Evolutionary conservation across 2,797 vertebrate species (phyloP).

Genomic region (Gallinago nigripennis): DNA sequence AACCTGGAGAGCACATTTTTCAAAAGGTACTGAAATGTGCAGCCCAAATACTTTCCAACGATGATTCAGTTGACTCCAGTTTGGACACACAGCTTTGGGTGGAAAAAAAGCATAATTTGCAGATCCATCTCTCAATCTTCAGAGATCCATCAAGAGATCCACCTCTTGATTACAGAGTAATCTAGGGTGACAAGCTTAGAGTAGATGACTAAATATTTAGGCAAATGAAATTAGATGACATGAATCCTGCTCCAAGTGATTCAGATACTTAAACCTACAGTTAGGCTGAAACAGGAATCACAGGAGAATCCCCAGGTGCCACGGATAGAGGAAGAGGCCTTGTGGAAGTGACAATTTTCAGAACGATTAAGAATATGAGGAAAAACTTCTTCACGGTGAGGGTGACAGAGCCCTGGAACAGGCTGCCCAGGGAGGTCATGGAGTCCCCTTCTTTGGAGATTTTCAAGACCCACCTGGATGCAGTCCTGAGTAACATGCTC

Average conservation of each 20-base stretch:
- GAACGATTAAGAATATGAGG: too few relatives aligned
- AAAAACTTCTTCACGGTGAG: too few relatives aligned
- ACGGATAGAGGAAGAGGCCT: neutral
- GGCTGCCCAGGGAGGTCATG: too few relatives aligned
- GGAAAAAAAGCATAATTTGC: neutral
- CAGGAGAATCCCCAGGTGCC: neutral
- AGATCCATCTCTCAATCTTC: neutral
- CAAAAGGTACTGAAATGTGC: neutral
- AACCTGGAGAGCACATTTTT: neutral
- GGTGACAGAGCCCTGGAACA: too few relatives aligned
- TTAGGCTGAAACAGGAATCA: neutral
- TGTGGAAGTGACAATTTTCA: neutral
- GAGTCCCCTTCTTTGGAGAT: too few relatives aligned
- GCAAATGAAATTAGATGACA: neutral
- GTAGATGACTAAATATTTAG: neutral
- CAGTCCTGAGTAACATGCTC: too few relatives aligned
- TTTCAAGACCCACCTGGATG: too few relatives aligned
- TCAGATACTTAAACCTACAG: neutral
- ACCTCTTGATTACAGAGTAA: neutral
- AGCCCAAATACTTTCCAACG: neutral
- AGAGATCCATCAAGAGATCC: too few relatives aligned
- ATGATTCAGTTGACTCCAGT: neutral
- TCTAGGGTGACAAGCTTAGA: neutral
- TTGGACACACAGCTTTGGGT: neutral
- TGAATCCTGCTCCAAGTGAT: neutral